Percentiles rank a stretch among this genome's conserved stretches.
phyloP scores from a whole-genome alignment of 2,797 vertebrate species.

The Gambelia wislizenii region DNA sequence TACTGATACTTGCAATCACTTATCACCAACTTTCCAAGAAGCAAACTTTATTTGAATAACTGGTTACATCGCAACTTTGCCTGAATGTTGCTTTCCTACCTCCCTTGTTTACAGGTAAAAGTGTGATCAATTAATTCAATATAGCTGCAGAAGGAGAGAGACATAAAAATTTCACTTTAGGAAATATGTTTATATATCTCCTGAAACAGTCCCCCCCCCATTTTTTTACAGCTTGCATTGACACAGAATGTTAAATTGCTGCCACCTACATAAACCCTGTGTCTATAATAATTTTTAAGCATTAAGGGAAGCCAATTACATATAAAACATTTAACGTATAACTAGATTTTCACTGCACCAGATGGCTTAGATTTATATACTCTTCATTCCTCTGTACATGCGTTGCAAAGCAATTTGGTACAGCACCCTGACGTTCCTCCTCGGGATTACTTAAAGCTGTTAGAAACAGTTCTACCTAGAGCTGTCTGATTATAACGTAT shows the following conservation, averaged over 20 bases:
- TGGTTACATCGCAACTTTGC: background rate
- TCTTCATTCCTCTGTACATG: background rate
- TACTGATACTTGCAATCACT: background rate
- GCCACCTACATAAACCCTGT: conserved; percentile 17
- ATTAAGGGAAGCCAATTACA: conserved; percentile 43
- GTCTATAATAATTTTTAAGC: conserved; percentile 39
- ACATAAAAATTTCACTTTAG: conserved; percentile 21
- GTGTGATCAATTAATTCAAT: background rate
- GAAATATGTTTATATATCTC: conserved; percentile 4
- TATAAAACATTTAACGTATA: conserved; percentile 34
- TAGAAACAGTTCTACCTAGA: background rate
- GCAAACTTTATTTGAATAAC: conserved; percentile 4
- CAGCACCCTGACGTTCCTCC: background rate
- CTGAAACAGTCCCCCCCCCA: background rate
- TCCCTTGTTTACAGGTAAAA: background rate
- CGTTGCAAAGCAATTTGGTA: conserved; percentile 17
- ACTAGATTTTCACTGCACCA: conserved; percentile 24
- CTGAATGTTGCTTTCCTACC: conserved; percentile 1
- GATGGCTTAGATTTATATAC: conserved; percentile 26
- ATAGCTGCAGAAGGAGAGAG: conserved; percentile 2
- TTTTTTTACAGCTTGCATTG: background rate
- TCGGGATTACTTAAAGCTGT: background rate
- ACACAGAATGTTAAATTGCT: conserved; percentile 10
- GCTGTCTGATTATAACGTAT: background rate
- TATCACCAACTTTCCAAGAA: background rate